A percentile compares a stretch with the other conserved stretches of the same genome.
phyloP scores from a whole-genome alignment of 2,113 vertebrate species.

The Tetrax tetrax region DNA sequence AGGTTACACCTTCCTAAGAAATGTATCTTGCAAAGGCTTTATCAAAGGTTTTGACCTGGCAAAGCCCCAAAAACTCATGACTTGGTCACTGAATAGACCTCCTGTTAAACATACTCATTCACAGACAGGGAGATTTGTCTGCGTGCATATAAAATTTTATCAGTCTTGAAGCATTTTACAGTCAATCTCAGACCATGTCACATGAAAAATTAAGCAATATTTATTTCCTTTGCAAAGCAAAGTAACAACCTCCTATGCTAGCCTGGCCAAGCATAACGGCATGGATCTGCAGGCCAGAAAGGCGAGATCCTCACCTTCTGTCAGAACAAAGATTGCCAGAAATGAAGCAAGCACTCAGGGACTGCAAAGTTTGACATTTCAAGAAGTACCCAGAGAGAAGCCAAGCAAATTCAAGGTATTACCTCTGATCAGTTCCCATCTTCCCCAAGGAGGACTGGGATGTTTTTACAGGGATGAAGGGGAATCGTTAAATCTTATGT shows the following conservation, averaged over 20 bases:
- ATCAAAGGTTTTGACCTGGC: background rate
- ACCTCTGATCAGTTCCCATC: background rate
- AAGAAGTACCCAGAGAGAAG: background rate
- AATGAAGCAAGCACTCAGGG: background rate
- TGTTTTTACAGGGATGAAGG: background rate
- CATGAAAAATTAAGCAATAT: background rate
- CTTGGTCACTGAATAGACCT: background rate
- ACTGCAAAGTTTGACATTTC: background rate
- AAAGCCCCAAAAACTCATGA: conserved; percentile 4
- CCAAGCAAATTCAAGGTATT: background rate
- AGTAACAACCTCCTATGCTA: background rate
- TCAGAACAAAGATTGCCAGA: background rate
- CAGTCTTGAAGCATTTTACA: background rate
- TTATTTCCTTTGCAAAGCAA: background rate
- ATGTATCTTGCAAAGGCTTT: conserved; percentile 15
- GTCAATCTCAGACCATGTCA: background rate
- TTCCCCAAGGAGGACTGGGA: background rate
- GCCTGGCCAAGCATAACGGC: background rate
- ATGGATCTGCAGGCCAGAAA: background rate
- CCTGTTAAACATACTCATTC: background rate
- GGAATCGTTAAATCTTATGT: background rate
- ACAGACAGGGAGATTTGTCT: background rate
- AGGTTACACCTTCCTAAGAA: background rate
- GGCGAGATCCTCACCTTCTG: background rate
- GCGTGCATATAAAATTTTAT: background rate